Base-by-base conservation (phyloP, 2,888 invertebrate species). In the Acleris holmiana region DNA sequence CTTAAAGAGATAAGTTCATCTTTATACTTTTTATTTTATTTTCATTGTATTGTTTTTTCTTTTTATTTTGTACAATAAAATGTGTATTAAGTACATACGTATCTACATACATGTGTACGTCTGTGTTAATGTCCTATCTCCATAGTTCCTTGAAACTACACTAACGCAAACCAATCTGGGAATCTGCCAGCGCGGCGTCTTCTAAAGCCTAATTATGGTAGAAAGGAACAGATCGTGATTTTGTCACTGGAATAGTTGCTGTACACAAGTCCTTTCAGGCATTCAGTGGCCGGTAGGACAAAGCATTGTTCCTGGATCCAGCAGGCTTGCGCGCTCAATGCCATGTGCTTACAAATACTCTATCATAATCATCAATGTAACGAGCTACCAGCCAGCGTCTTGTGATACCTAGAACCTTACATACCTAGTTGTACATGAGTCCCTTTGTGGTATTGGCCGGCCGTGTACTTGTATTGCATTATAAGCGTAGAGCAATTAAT, bases 401-500 rank as follows among this genome's bases (percentile, higher is more conserved):
- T 64, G 63, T 65, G 61, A 66, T 59, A 66, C 62, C 62, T 57
- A 67, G 66, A 68, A 44, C 71, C 64, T 62, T 53, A 67, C 69
- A 67, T 71, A 61, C 67, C 61, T 44, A 51, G 21, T 46, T 56
- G n/a, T 55, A 60, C 50, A 54, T 58, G 55, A 56, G 56, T 44
- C 70, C 80, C 84, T 84, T 88, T 89, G 88, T 89, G 82, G 70
- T 75, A 79, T 75, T 80, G 84, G 82, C 83, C 82, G 80, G 75
- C 83, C 82, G 73, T 83, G 83, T 82, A 85, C 83, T 86, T 83
- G 81, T 86, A 83, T 83, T 77, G 80, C 84, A 81, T 88, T 89
- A 89, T 90, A 90, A 88, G 88, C 88, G 82, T 84, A 77, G 76
- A 84, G 75, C 88, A 80, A 88, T 90, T 89, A 90, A 91, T 91